A percentile compares a stretch with the other conserved stretches of the same genome.
These are phyloP conservation scores for Trachelus stipa DNA, from an alignment of 2,888 invertebrate species.

Conservation along the genomic window DNA sequence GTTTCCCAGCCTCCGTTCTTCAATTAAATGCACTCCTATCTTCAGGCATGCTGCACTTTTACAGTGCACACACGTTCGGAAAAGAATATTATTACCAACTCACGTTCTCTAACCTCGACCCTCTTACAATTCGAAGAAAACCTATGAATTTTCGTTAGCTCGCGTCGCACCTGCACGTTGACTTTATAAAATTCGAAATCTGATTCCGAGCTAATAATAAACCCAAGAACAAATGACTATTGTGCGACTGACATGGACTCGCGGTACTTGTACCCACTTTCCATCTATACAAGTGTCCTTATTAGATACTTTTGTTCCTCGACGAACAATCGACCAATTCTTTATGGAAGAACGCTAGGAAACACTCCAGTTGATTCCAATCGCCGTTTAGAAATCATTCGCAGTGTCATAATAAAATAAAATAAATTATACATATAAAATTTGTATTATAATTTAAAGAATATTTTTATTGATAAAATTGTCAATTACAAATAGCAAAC, in stretches of 20 bases:
- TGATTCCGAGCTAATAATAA: background rate
- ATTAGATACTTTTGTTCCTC: background rate
- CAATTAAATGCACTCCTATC: conserved; percentile 3
- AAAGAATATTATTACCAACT: background rate
- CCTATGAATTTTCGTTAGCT: background rate
- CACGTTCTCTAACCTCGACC: background rate
- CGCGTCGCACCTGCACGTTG: background rate
- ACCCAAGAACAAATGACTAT: background rate
- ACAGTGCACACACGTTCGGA: background rate
- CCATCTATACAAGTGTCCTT: background rate
- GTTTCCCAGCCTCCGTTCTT: conserved; percentile 8
- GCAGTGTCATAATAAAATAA: no score
- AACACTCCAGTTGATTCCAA: background rate
- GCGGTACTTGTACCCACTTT: background rate
- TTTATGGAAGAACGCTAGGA: background rate
- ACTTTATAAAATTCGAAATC: background rate
- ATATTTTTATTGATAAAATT: background rate
- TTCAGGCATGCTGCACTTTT: background rate
- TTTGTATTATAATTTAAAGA: background rate
- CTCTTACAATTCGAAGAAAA: background rate
- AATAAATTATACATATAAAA: no score
- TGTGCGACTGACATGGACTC: background rate
- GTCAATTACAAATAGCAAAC: background rate
- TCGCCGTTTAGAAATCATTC: background rate
- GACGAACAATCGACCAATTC: background rate